Evolutionary conservation across 2,888 invertebrate species (phyloP), one percentile per base, ranked within the genome.

Genomic region (Eustalomyia histrio): DNA sequence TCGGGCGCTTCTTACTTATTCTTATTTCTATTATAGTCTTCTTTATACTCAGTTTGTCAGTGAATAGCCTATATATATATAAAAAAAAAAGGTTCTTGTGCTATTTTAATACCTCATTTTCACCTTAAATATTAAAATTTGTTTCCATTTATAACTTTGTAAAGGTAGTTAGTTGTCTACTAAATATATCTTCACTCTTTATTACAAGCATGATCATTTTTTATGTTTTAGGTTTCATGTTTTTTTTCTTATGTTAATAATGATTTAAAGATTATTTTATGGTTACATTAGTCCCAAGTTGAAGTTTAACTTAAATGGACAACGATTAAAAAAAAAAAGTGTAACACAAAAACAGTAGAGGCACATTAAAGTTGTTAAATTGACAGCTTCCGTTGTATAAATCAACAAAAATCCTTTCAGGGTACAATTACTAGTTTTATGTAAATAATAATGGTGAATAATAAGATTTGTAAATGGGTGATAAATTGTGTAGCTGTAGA

Each of bases 381-480:
- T 79, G 71, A 65, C 71, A 71, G 79, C 79, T 79, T 79, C 79
- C 79, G 79, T 69, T 75, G 75, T 29, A 21, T 68, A 64, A 79
- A 65, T 55, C 57, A 39, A 50, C n/a, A 63, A 12, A 43, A 35
- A 71, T 71, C 64, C 71, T 71, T 76, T 33, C 43, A 65, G 64
- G 64, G 71, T 53, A 60, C 64, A 76, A 71, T 71, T 18, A 60
- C 71, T 29, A 58, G 76, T 76, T 76, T 76, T 71, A 39, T 52
- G 16, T n/a, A 64, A 64, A 39, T 76, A 58, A 64, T 76, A 58
- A 64, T 53, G 67, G 75, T 61, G 67, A 75, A 69, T 76, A 64
- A 68, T 43, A 39, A 39, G 29, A 29, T 29, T 1, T 29, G 29
- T 29, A 29, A 21, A 21, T 21, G 21, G 21, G 21, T 21, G 21